Percentiles rank a stretch among this genome's conserved stretches.
Evolutionary conservation across 2,888 invertebrate species (phyloP).

Genomic region (Drosophila fulvimacula): DNA sequence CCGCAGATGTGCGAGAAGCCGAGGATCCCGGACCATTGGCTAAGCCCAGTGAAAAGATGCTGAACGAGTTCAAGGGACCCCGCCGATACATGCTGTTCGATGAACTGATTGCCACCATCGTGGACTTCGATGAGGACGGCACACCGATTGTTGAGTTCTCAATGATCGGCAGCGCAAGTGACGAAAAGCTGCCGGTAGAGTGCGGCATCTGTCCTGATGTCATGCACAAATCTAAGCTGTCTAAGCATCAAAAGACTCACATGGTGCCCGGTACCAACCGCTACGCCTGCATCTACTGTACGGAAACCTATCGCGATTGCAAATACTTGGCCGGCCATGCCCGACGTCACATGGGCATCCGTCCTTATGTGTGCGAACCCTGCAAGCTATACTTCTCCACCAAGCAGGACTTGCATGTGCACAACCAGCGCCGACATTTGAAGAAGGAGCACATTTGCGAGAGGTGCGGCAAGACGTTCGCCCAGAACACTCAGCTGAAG

Average conservation of each 20-base stretch:
- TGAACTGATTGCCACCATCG: constrained; percentile 81
- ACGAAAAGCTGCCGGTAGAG: constrained; percentile 78
- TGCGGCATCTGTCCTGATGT: constrained; percentile 82
- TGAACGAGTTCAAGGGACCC: constrained; percentile 66
- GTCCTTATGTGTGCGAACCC: constrained; percentile 80
- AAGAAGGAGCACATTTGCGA: constrained; percentile 82
- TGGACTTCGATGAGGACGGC: constrained; percentile 75
- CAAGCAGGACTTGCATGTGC: constrained; percentile 80
- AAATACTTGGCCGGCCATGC: constrained; percentile 82
- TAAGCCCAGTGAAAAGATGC: constrained; percentile 60
- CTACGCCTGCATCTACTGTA: constrained; percentile 79
- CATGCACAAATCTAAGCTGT: constrained; percentile 70
- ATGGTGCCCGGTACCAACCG: constrained; percentile 76
- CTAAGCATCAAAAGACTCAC: constrained; percentile 77
- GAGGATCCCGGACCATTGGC: constrained; percentile 38
- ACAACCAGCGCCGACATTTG: constrained; percentile 80
- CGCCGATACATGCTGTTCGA: constrained; percentile 78
- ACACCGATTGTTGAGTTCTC: constrained; percentile 82
- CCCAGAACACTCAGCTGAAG: constrained; percentile 81
- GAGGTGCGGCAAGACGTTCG: constrained; percentile 81
- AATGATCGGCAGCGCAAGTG: constrained; percentile 59
- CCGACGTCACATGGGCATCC: constrained; percentile 81
- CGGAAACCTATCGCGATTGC: constrained; percentile 79
- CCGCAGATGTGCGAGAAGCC: neutral
- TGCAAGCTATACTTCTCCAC: constrained; percentile 82